Percentiles rank a stretch among this genome's conserved stretches.
These are phyloP conservation scores for Phytoseiulus persimilis DNA, from an alignment of 2,888 invertebrate genomes.

Conservation along the genomic window DNA sequence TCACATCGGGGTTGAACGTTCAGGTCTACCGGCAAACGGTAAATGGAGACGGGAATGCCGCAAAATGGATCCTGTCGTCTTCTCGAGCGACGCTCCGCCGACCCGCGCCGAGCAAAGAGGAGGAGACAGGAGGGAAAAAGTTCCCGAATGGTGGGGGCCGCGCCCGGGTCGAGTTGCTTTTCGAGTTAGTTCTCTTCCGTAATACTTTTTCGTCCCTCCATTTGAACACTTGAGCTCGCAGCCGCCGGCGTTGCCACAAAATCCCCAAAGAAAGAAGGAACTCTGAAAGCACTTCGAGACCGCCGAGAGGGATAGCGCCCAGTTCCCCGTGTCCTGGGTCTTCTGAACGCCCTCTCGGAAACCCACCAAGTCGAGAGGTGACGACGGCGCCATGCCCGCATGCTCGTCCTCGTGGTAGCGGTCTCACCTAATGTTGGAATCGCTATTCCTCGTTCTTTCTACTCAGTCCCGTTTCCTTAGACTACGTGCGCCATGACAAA, in stretches of 20 bases:
- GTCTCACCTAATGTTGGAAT: not conserved
- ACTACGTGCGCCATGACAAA: not conserved
- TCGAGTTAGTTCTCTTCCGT: not conserved
- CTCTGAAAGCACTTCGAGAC: not conserved
- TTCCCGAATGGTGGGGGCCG: not conserved
- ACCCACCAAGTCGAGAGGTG: not conserved
- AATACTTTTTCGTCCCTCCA: not conserved
- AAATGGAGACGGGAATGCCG: not conserved
- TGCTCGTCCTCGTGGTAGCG: not conserved
- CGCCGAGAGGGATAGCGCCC: not conserved
- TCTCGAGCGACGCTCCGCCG: not conserved
- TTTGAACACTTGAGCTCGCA: not conserved
- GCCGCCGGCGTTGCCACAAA: not conserved
- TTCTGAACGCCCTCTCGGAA: not conserved
- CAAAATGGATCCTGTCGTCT: not conserved
- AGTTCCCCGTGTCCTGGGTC: not conserved
- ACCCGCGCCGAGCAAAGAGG: not conserved
- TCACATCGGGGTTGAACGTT: not conserved
- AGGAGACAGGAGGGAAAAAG: not conserved
- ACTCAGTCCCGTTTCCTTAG: not conserved
- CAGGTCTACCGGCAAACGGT: not conserved
- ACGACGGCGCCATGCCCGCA: not conserved
- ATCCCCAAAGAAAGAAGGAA: not conserved
- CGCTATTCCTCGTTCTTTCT: not conserved
- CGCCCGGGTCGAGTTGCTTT: not conserved